phyloP scores from a whole-genome alignment of 2,888 invertebrate species.

The Linnaemya tessellans region DNA sequence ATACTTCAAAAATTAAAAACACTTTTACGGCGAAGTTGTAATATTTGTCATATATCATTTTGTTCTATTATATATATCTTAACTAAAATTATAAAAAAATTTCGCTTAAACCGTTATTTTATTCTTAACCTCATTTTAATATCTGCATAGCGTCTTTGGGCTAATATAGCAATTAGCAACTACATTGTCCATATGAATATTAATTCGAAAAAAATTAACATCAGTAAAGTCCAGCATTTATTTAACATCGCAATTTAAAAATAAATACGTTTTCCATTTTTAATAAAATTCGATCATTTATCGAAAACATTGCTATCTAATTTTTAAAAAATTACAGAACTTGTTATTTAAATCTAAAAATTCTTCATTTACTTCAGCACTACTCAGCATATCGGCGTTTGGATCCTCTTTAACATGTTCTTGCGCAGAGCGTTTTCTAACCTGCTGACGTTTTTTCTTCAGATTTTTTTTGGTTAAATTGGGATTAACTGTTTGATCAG shows the following conservation, averaged over 20 bases:
- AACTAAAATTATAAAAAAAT: no score
- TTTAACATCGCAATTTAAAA: neutral
- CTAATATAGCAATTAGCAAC: no score
- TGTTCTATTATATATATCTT: no score
- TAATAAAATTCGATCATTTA: neutral
- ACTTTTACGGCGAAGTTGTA: no score
- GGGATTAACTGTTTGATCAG: constrained; percentile 71
- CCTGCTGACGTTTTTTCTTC: constrained; percentile 78
- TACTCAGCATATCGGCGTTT: constrained; percentile 76
- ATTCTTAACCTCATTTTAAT: no score
- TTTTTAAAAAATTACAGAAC: constrained; percentile 79
- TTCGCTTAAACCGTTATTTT: no score
- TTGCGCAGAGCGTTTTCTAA: constrained; percentile 74
- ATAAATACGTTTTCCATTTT: neutral
- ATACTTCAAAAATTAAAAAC: no score
- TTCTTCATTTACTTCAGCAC: constrained; percentile 74
- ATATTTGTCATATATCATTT: no score
- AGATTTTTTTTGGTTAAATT: constrained; percentile 76
- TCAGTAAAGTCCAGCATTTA: neutral
- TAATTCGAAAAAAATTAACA: neutral
- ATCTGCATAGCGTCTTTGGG: no score
- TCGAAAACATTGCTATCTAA: constrained; percentile 51
- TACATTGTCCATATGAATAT: no score
- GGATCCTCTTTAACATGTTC: constrained; percentile 74
- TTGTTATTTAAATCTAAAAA: constrained; percentile 82